phyloP scores from a whole-genome alignment of 2,113 vertebrate genomes.

The Pleuronectes platessa region DNA sequence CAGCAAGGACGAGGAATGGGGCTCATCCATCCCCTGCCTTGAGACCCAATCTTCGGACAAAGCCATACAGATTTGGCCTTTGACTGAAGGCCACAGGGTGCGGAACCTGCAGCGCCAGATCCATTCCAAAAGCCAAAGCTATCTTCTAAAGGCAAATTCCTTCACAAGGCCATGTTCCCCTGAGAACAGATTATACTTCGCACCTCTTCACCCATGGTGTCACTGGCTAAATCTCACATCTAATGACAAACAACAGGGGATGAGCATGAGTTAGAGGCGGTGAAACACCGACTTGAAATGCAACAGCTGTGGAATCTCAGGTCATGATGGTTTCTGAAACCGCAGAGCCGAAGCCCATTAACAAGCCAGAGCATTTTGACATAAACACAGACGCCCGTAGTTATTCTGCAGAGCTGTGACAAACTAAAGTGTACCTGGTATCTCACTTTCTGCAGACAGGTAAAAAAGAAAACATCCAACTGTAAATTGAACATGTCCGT shows the following conservation, averaged over 20 bases:
- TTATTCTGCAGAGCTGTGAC: conserved; percentile 5
- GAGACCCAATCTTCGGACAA: conserved; percentile 70
- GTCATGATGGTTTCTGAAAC: conserved; percentile 14
- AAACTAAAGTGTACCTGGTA: conserved; percentile 18
- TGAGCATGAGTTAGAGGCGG: conserved; percentile 15
- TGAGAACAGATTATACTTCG: conserved; percentile 53
- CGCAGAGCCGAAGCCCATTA: conserved; percentile 9
- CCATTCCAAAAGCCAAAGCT: conserved; percentile 70
- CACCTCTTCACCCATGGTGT: conserved; percentile 34
- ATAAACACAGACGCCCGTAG: not conserved
- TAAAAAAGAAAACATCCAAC: conserved; percentile 22
- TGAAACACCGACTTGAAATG: conserved; percentile 30
- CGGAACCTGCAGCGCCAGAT: conserved; percentile 53
- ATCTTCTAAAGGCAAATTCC: conserved; percentile 66
- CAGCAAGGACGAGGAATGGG: conserved; percentile 45
- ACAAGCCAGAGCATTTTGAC: conserved; percentile 1
- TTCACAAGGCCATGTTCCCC: conserved; percentile 52
- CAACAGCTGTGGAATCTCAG: conserved; percentile 1
- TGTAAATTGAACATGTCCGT: conserved; percentile 44
- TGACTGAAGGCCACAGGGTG: conserved; percentile 63
- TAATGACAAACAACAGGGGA: conserved; percentile 48
- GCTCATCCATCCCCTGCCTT: conserved; percentile 61
- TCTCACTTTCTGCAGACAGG: conserved; percentile 34
- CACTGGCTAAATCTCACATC: conserved; percentile 43
- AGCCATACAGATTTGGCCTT: conserved; percentile 76